Evolutionary conservation across 2,888 invertebrate species (phyloP), one percentile per base, ranked within the genome.

Genomic region (Lycia hirtaria): DNA sequence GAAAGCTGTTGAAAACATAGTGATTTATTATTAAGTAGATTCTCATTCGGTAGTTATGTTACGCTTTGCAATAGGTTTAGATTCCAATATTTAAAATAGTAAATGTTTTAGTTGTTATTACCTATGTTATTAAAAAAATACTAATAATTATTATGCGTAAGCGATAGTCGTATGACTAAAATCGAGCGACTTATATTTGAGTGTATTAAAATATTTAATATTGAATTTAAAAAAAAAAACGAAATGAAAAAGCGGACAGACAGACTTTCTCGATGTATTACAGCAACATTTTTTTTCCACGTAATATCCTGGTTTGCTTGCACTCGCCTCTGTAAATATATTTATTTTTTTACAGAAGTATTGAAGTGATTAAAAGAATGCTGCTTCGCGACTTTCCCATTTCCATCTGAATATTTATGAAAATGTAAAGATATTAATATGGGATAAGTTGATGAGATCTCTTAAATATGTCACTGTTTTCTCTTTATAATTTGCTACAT

Each of bases 261-360:
- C 81, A 79, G 79, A 64, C 68, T 73, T 76, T 69, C 69, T 64
- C 71, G 24, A 65, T 69, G 72, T 72, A 72, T 24, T 26, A 0
- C 26, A 69, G 69, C 61, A 64, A 78, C 74, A 74, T 41, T 55
- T 62, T 62, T 55, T 50, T 64, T 63, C 44, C 47, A 30, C 4
- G 35, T 24, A 35, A 49, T 53, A 48, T 41, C 10, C 26, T n/a
- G 15, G 15, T n/a, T 55, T 10, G 43, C 30, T 50, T 38, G 44
- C 85, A 86, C 87, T 87, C 87, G 67, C 78, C 82, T 83, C 86
- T 87, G 87, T 87, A 88, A 84, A 78, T 78, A 67, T 59, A 50
- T 56, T 68, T 58, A 56, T 63, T 83, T 63, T 83, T 83, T 85
- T 87, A 88, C 85, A 87, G 85, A 72, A 73, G 69, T 67, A 69